These are phyloP conservation scores for Cichlasoma orientale DNA, from an alignment of 2,797 vertebrate genomes.

Conservation along the genomic window DNA sequence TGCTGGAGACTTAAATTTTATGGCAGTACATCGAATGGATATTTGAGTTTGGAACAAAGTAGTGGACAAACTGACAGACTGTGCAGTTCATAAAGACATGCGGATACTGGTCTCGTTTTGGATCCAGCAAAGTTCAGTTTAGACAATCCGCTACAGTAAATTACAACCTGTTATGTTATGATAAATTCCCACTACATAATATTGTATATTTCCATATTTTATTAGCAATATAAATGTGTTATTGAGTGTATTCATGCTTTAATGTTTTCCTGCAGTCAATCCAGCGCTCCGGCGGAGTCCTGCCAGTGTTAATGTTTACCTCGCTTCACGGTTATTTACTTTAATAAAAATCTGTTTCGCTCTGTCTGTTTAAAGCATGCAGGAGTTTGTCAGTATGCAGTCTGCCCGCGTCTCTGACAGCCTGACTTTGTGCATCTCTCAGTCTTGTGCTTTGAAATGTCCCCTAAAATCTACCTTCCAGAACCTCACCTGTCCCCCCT, in stretches of 20 bases:
- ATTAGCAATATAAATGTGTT: background rate
- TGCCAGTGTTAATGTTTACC: background rate
- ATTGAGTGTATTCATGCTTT: background rate
- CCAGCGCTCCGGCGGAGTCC: background rate
- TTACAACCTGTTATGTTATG: background rate
- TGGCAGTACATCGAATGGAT: background rate
- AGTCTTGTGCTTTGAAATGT: conserved; percentile 35
- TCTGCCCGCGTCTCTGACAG: conserved; percentile 8
- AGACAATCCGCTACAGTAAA: background rate
- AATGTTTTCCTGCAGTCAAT: background rate
- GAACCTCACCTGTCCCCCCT: conserved; percentile 46
- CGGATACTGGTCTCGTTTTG: conserved; percentile 20
- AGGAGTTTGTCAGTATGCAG: conserved; percentile 11
- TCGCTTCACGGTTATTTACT: background rate
- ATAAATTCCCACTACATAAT: background rate
- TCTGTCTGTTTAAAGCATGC: conserved; percentile 8
- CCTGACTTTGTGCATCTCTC: conserved; percentile 17
- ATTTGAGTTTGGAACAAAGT: background rate
- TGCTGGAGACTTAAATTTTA: no score
- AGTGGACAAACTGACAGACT: background rate
- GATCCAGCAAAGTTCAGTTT: background rate
- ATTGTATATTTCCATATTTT: background rate
- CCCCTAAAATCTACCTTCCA: conserved; percentile 51
- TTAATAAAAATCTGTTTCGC: background rate
- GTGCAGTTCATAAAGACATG: background rate